A percentile compares a stretch with the other conserved stretches of the same genome.
phyloP scores from a whole-genome alignment of 1,140 invertebrate genomes.

The Drosophila santomea region DNA sequence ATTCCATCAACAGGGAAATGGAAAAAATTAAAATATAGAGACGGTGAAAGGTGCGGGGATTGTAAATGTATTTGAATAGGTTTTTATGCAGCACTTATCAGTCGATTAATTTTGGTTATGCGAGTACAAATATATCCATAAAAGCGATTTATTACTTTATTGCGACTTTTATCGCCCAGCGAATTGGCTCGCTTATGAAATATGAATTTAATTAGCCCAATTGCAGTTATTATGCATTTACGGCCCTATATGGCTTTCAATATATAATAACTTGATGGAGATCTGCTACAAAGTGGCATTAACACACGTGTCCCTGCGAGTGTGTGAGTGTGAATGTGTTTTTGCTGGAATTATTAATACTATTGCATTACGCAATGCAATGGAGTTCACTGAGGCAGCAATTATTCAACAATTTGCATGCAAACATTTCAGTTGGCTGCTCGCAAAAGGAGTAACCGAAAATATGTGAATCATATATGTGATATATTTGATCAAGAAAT shows the following conservation, averaged over 20 bases:
- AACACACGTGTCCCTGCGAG: conserved; percentile 7
- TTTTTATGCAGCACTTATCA: conserved; percentile 17
- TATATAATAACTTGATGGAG: conserved; percentile 4
- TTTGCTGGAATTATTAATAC: conserved; percentile 13
- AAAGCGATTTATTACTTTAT: conserved; percentile 25
- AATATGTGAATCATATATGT: background rate
- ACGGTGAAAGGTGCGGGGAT: background rate
- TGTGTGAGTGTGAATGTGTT: background rate
- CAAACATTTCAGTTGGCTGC: background rate
- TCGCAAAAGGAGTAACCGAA: background rate
- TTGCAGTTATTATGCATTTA: conserved; percentile 30
- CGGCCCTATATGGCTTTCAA: background rate
- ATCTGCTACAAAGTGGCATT: conserved; percentile 9
- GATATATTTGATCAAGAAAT: conserved; percentile 11
- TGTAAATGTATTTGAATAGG: background rate
- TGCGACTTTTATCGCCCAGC: conserved; percentile 14
- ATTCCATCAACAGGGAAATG: conserved; percentile 10
- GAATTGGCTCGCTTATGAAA: conserved; percentile 11
- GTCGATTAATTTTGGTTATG: conserved; percentile 35
- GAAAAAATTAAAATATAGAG: conserved; percentile 4
- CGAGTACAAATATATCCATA: background rate
- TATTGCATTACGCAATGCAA: conserved; percentile 12
- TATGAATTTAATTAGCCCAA: conserved; percentile 23
- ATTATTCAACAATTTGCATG: conserved; percentile 36
- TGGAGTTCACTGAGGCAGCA: conserved; percentile 14